Evolutionary conservation across 53 echinoderm and acorn worm genomes (phyloP), one percentile per base, ranked within the genome.

Genomic region (Echinometra lucunter): DNA sequence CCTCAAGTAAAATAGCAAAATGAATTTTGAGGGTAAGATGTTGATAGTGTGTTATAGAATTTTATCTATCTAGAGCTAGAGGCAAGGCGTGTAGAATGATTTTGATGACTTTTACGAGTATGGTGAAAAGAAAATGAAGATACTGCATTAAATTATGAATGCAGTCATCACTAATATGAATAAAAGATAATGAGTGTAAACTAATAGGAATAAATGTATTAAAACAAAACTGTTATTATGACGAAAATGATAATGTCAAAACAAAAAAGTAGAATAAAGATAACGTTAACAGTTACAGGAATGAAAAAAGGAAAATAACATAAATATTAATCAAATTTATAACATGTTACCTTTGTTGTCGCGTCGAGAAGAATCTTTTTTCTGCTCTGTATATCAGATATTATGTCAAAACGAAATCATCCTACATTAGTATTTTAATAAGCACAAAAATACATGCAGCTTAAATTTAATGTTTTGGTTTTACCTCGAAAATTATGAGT

Each of bases 351-450:
- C 85, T 85, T 45, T 8, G 30, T 5, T 9, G 44, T 81, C 81
- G 2, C 42, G 18, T 81, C 16, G 15, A 49, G 85, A 10, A 0
- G 85, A n/a, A n/a, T 49, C 78, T 78, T 42, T 85, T 49, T 85
- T 85, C 85, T 82, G 82, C 82, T 49, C 85, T 85, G 85, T 85
- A 47, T 47, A 78, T 78, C 23, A 78, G 35, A 78, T 78, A n/a
- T 85, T 85, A 47, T 44, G 42, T 81, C 23, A 81, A 37, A 85
- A 85, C 0, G 30, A 85, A 49, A 12, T 37, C n/a, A 47, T 82
- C 8, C 2, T 2, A 44, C 25, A 82, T 45, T 85, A 45, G 42
- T 78, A 7, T 37, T 78, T 21, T 35, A 42, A 69, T 69, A 69
- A 69, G 15, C 30, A 67, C 9, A 30, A 69, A 69, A 9, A 32